A percentile compares a stretch with the other conserved stretches of the same genome.
Conservation (phyloP, 2,888 invertebrate species). For the Cephalotes varians region DNA sequence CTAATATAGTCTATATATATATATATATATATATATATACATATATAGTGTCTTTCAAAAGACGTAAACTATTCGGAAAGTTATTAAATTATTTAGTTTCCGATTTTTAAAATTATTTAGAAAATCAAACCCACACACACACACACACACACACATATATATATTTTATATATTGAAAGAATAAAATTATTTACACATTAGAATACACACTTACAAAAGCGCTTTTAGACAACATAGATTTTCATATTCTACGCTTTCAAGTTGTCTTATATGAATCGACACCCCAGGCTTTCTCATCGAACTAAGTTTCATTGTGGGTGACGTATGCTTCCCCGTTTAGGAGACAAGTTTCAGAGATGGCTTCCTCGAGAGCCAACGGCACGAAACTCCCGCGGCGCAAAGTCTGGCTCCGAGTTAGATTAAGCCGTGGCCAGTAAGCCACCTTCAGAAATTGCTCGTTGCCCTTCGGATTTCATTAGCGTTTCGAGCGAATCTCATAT, state of each 20-base stretch:
- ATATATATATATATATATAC: no score
- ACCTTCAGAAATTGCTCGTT: constrained; percentile 83
- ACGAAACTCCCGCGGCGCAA: constrained; percentile 80
- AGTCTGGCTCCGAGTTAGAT: constrained; percentile 83
- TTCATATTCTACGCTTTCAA: constrained; percentile 41
- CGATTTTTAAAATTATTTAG: neutral
- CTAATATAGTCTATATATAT: constrained; percentile 18
- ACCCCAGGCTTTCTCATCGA: constrained; percentile 80
- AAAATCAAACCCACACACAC: no score
- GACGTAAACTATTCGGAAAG: constrained; percentile 26
- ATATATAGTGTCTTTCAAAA: constrained; percentile 30
- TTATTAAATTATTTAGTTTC: constrained; percentile 32
- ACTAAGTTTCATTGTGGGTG: constrained; percentile 83
- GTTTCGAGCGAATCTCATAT: constrained; percentile 80
- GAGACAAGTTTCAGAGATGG: constrained; percentile 82
- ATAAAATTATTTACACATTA: neutral
- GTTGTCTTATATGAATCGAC: constrained; percentile 74
- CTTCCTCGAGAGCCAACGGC: constrained; percentile 79
- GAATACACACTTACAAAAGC: neutral
- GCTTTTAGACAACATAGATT: constrained; percentile 3
- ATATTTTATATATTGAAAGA: neutral
- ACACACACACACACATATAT: no score
- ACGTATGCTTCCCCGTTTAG: constrained; percentile 81
- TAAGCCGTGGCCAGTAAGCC: constrained; percentile 83
- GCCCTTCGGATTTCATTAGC: constrained; percentile 84